Base-by-base conservation (phyloP, 1,140 invertebrate genomes). In the Drosophila leontia region DNA sequence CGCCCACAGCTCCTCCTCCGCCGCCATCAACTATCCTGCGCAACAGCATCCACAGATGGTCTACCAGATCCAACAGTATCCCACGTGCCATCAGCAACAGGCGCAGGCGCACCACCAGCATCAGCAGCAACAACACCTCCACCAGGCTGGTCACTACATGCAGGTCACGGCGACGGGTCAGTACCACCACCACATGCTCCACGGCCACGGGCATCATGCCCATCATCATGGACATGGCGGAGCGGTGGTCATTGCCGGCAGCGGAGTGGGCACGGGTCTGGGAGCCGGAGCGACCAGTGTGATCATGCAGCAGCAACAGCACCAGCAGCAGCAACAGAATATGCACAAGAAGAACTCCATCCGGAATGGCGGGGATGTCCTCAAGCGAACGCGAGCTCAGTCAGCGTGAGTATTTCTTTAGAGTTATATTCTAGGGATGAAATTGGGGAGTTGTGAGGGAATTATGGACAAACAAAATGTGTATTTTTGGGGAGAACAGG, bases 281-380 rank as follows among this genome's bases (percentile, higher is more conserved):
- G 84, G 84, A 90, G 91, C 60, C 44, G 93, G 92, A 50, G 91
- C 93, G 19, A 92, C 93, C 7, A 94, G 94, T 71, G 93, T 94
- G 35, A 77, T 64, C 41, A 69, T 90, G 94, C 94, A 82, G 93
- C 94, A 51, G 70, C 92, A 64, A 75, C 91, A 55, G 32, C 82
- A 58, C n/a, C 80, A 63, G 62, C 94, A 55, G 72, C 92, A 65
- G 83, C 92, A 63, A 53, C 91, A 95, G 76, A 93, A 93, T 59
- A 93, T 95, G 78, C 94, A 95, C 78, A 96, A 96, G 82, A 96
- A 96, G 85, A 94, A 94, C 39, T 94, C 95, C 26, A 94, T 95
- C 7, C 93, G 95, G 59, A 96, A 95, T 83, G 88, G 90, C 42
- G 95, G 95, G n/a, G 95, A 96, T 87, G 94, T 96, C 42, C 92